Conservation (phyloP, 2,888 invertebrate species). For the Hydrotaea diabolus region DNA sequence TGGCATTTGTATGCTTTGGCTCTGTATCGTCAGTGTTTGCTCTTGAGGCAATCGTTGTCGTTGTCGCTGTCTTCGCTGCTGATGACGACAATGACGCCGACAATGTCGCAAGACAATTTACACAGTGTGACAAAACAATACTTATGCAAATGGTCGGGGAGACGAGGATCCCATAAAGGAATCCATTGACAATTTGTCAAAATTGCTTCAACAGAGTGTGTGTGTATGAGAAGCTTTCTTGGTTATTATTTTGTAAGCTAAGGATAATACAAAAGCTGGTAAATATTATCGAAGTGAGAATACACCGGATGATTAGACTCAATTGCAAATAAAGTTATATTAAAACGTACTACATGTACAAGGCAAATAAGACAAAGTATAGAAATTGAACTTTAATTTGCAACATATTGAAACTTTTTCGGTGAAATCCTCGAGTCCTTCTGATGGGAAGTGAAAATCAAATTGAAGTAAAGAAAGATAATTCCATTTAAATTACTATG, state of each 20-base stretch:
- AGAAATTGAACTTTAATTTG: too few relatives aligned
- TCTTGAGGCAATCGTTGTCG: background rate
- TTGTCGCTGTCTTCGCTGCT: background rate
- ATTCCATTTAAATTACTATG: too few relatives aligned
- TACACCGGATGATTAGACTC: background rate
- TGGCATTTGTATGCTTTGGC: background rate
- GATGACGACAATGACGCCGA: too few relatives aligned
- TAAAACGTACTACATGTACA: too few relatives aligned
- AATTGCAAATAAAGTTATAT: too few relatives aligned
- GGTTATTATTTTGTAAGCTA: background rate
- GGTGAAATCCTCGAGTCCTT: too few relatives aligned
- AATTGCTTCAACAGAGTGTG: background rate
- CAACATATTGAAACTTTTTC: too few relatives aligned
- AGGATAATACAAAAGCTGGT: background rate
- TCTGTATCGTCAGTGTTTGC: background rate
- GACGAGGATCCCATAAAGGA: background rate
- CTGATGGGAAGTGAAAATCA: too few relatives aligned
- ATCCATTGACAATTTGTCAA: conserved; percentile 18
- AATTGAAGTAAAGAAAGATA: too few relatives aligned
- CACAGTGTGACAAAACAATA: background rate
- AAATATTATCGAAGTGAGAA: background rate
- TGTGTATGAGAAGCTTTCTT: background rate
- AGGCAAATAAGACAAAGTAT: too few relatives aligned
- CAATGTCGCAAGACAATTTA: background rate
- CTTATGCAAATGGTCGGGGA: conserved; percentile 34